Percentiles rank a stretch among this genome's conserved stretches.
Conservation (phyloP, 2,888 invertebrate genomes). For the Anthophora plumipes region DNA sequence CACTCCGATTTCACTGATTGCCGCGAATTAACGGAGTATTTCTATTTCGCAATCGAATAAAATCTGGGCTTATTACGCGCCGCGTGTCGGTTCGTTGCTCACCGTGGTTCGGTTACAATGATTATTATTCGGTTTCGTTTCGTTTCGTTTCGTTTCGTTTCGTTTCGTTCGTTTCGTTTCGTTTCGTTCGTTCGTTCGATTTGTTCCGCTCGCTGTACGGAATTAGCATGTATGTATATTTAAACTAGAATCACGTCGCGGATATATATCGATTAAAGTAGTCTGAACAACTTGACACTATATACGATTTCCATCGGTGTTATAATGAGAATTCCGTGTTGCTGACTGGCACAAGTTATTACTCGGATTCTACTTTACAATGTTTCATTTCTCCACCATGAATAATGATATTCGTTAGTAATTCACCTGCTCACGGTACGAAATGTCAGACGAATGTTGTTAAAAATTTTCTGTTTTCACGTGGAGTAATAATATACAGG, state of each 20-base stretch:
- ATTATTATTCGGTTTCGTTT: slow-evolving; percentile 1
- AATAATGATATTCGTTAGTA: slow-evolving; percentile 17
- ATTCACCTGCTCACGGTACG: background rate
- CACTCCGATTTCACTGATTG: slow-evolving; percentile 50
- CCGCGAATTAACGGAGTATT: slow-evolving; percentile 40
- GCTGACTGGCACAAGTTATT: background rate
- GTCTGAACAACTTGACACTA: slow-evolving; percentile 10
- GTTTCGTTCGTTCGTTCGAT: background rate
- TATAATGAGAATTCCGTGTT: slow-evolving; percentile 22
- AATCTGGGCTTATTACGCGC: slow-evolving; percentile 30
- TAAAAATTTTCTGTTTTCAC: background rate
- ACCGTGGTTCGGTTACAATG: too few species aligned
- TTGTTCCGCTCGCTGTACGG: background rate
- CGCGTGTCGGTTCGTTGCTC: background rate
- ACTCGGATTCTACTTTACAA: slow-evolving; percentile 12
- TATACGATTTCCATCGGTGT: background rate
- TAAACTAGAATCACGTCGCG: background rate
- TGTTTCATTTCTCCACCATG: slow-evolving; percentile 1
- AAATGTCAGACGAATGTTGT: background rate
- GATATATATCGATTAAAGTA: slow-evolving; percentile 19
- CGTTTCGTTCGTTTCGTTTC: background rate
- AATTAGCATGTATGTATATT: slow-evolving; percentile 12
- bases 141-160: background rate
- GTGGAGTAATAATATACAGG: background rate
- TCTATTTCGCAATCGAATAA: slow-evolving; percentile 36